Evolutionary conservation across 2,113 vertebrate species (phyloP).

Genomic region (Rynchops niger): DNA sequence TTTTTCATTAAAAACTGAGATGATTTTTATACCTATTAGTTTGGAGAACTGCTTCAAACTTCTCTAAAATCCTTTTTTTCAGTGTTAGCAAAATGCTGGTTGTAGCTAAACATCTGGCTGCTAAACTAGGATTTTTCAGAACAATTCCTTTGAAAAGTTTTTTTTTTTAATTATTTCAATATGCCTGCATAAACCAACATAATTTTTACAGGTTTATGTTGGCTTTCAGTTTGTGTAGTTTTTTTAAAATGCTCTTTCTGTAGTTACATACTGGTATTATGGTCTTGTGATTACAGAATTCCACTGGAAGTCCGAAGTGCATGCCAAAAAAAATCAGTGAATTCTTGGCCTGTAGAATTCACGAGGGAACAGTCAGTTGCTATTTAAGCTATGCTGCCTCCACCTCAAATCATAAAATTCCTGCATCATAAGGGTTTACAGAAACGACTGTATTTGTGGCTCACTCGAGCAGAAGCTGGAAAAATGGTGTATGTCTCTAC

Average conservation of each 20-base stretch:
- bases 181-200: not conserved
- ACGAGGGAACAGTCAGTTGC: not conserved
- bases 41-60: not conserved
- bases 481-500: not conserved
- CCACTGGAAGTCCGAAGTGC: not conserved
- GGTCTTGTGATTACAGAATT: constrained; percentile 1
- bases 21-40: not conserved
- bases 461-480: not conserved
- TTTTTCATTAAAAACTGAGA: not conserved
- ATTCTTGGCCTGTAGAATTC: constrained; percentile 12
- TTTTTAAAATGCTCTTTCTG: not conserved
- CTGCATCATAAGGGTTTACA: not conserved
- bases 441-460: not conserved
- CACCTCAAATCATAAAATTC: not conserved
- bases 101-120: not conserved
- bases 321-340: constrained; percentile 7
- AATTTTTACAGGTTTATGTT: constrained; percentile 39
- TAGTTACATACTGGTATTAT: constrained; percentile 7
- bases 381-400: not conserved
- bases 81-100: not conserved
- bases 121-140: not conserved
- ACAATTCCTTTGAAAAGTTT: not conserved
- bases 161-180: constrained; percentile 8
- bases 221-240: not conserved
- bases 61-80: not conserved